phyloP scores from a whole-genome alignment of 2,888 invertebrate genomes.

The Nephrotoma flavescens region DNA sequence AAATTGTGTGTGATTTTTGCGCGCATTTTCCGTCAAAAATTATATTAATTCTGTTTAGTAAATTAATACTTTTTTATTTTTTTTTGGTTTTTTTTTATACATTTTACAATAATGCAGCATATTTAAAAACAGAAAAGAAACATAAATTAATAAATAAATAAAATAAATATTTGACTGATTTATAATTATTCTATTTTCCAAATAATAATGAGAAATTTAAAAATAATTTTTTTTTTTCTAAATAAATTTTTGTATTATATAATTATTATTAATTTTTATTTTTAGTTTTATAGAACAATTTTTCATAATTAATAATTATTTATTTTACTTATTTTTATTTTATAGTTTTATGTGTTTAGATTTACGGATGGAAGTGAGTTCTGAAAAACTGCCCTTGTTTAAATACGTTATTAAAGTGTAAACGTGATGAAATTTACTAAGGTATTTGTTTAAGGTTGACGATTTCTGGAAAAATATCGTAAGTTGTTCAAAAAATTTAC shows the following conservation, averaged over 20 bases:
- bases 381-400: no score
- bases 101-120: neutral
- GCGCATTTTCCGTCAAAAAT: neutral
- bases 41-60: neutral
- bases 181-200: neutral
- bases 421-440: no score
- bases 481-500: no score
- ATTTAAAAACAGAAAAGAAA: neutral
- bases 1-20: neutral
- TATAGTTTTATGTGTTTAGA: neutral
- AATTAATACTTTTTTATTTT: neutral
- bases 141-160: neutral
- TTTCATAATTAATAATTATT: neutral
- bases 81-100: neutral
- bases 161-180: neutral
- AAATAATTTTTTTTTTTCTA: neutral
- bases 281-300: neutral
- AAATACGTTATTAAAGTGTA: no score
- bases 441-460: no score
- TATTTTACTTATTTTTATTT: neutral
- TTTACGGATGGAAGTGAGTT: neutral
- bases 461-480: no score
- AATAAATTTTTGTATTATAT: neutral
- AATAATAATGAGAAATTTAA: neutral
- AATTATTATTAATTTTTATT: neutral